phyloP scores from a whole-genome alignment of 2,797 vertebrate species.

The Danio jaintianensis region DNA sequence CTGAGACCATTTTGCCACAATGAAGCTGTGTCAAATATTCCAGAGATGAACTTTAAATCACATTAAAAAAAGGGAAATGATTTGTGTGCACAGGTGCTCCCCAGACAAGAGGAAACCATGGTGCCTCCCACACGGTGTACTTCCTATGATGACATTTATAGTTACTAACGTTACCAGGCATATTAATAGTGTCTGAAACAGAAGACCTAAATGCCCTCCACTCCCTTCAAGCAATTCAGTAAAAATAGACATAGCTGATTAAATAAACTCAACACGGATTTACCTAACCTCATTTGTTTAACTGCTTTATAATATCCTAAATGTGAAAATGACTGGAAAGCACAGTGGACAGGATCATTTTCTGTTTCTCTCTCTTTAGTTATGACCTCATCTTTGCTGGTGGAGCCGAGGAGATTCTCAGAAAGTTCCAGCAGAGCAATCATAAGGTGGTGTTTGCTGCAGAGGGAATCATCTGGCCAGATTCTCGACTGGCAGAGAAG shows the following conservation, averaged over 20 bases:
- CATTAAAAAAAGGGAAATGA: constrained; percentile 17
- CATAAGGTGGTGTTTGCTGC: constrained; percentile 94
- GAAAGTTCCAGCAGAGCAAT: constrained; percentile 90
- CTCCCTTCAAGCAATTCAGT: background rate
- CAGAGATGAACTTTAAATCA: constrained; percentile 2
- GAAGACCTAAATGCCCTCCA: background rate
- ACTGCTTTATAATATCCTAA: constrained; percentile 11
- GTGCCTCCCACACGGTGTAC: background rate
- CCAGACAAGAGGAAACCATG: constrained; percentile 63
- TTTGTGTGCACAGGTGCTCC: constrained; percentile 39
- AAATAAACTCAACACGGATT: background rate
- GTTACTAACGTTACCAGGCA: constrained; percentile 1
- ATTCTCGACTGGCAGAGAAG: constrained; percentile 89
- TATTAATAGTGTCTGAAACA: constrained; percentile 44
- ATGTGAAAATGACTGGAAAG: background rate
- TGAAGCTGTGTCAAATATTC: constrained; percentile 23
- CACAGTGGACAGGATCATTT: background rate
- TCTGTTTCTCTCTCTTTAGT: constrained; percentile 72
- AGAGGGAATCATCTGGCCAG: constrained; percentile 93
- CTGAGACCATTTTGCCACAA: constrained; percentile 8
- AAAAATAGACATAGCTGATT: constrained; percentile 18
- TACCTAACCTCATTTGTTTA: constrained; percentile 6
- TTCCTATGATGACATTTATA: constrained; percentile 40
- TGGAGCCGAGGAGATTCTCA: constrained; percentile 90
- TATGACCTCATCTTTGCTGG: constrained; percentile 96